Percentiles rank a stretch among this genome's conserved stretches.
phyloP scores from a whole-genome alignment of 1,140 invertebrate genomes.

The Drosophila nikananu region DNA sequence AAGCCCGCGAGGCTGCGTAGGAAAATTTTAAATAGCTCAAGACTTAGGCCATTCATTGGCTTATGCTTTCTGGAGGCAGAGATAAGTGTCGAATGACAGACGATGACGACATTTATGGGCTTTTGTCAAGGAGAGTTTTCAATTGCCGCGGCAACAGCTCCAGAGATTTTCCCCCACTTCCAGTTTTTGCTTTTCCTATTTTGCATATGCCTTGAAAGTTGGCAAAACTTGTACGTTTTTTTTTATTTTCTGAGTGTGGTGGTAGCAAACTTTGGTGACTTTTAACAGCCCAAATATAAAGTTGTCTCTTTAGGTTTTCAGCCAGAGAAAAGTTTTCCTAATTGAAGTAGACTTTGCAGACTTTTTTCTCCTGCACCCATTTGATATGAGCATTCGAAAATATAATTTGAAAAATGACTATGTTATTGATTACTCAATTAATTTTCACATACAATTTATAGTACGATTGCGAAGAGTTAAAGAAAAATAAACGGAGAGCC shows the following conservation, averaged over 20 bases:
- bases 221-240: constrained; percentile 24
- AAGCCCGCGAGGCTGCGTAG: background rate
- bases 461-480: background rate
- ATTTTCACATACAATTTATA: background rate
- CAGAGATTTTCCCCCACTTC: constrained; percentile 3
- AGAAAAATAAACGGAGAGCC: background rate
- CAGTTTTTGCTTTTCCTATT: constrained; percentile 19
- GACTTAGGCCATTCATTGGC: constrained; percentile 29
- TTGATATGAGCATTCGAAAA: constrained; percentile 6
- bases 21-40: constrained; percentile 33
- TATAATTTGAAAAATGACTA: background rate
- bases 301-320: constrained; percentile 9
- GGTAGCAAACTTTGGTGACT: constrained; percentile 28
- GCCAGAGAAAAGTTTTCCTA: constrained; percentile 24
- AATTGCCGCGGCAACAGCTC: constrained; percentile 30
- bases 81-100: constrained; percentile 38
- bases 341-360: constrained; percentile 16
- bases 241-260: background rate
- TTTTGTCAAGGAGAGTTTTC: constrained; percentile 37
- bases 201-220: constrained; percentile 22
- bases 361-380: constrained; percentile 10
- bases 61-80: constrained; percentile 35
- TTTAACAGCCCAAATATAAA: constrained; percentile 18
- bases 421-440: constrained; percentile 12
- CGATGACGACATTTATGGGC: constrained; percentile 45